Evolutionary conservation across 2,888 invertebrate species (phyloP), one percentile per base, ranked within the genome.

Genomic region (Coremacera marginata): DNA sequence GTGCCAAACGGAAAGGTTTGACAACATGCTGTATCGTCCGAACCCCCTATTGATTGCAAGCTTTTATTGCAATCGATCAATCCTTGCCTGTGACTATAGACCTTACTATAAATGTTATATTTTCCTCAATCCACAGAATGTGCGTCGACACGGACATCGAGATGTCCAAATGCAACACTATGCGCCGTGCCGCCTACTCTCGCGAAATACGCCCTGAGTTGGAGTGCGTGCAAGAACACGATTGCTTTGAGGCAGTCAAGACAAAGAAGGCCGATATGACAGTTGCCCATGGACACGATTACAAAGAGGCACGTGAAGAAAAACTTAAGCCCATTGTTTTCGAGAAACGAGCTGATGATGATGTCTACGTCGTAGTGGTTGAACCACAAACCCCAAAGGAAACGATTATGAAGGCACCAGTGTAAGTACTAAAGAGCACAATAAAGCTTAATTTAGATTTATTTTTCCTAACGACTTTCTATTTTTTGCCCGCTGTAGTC

Each of bases 141-240:
- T 96, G 96, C 85, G 93, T 94, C 14, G 92, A 92, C 19, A 91
- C 91, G 0, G 91, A 92, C 51, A 91, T 92, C 3, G 95, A 95
- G 80, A 86, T 93, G 79, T 90, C 92, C 22, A 97, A 97, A 87
- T 97, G 97, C 85, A 90, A 92, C 16, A 91, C 92, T 0, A 91
- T 96, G 85, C 91, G 92, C 0, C 91, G 91, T 78, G 94, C 94
- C 44, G 94, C 95, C 0, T 94, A 93, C 87, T 94, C 95, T 3
- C 91, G 95, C 76, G 94, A 95, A 84, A 93, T 95, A 60, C 91
- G 95, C 7, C 97, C 97, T 0, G 92, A 93, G 81, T 91, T 97
- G 68, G 94, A 94, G 84, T 98, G 97, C 85, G 92, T 94, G 62
- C 90, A 91, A 55, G 91, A 91, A 34, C 91, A 92, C 67, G 91